Conservation (phyloP, 2,888 invertebrate species). For the Drosophila incognita region DNA sequence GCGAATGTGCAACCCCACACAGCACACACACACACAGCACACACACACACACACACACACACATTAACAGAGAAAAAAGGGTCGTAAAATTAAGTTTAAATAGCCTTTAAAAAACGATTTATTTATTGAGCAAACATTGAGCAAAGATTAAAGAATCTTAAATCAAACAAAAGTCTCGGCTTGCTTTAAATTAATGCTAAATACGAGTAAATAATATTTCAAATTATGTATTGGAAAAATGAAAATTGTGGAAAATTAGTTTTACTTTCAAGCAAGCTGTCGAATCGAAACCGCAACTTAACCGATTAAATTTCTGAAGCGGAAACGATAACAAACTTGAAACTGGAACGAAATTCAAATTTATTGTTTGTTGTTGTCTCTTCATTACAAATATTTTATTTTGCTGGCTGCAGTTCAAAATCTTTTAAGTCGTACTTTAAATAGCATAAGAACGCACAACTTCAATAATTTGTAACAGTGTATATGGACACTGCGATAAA, state of each 20-base stretch:
- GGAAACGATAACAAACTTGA: not conserved
- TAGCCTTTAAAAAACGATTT: not conserved
- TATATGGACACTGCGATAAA: conserved; percentile 2
- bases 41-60: conserved; percentile 19
- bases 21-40: conserved; percentile 17
- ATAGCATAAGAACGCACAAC: not conserved
- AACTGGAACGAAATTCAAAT: not conserved
- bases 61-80: conserved; percentile 1
- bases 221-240: not conserved
- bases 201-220: not conserved
- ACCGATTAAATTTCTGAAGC: not conserved
- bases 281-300: too few species aligned
- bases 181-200: not conserved
- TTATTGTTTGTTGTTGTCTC: accelerated
- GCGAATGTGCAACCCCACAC: conserved; percentile 49
- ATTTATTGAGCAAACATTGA: not conserved
- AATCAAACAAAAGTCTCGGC: accelerated
- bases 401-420: not conserved
- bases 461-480: not conserved
- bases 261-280: too few species aligned
- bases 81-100: not conserved
- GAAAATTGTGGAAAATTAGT: too few species aligned
- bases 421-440: not conserved
- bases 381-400: not conserved
- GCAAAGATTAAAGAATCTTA: not conserved